Base-by-base conservation (phyloP, 2,888 invertebrate genomes). In the Alitta virens region DNA sequence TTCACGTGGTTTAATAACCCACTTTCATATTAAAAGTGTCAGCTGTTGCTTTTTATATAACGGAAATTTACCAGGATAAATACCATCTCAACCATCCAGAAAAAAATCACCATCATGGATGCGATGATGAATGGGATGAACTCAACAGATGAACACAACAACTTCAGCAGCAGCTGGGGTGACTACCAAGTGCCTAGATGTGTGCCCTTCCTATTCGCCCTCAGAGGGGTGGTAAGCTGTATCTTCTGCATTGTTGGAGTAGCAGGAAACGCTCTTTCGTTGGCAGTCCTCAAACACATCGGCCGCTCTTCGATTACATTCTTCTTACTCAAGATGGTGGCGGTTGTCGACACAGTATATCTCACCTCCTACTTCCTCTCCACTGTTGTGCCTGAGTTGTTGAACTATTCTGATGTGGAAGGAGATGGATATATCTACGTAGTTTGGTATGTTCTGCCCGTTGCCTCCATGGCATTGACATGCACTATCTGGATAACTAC, bases 391-490 rank as follows among this genome's bases (percentile, higher is more conserved):
- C 57, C 57, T 18, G 46, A 43, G 27, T 27, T 57, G 21, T 43
- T 57, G 46, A 27, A 46, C 27, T 49, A 27, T 27, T 7, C 12
- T 46, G 27, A 27, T 27, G 26, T 5, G 46, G 49, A 9, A 49
- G 21, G 21, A 5, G 27, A 49, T 18, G 9, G n/a, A n/a, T 57
- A 49, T 26, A 43, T 27, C 14, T 57, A 57, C 23, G 18, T 57
- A 9, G 46, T 57, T 2, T 57, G 46, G 57, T 43, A 27, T 1
- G n/a, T 57, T 16, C 46, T 49, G 23, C 57, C 57, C 9, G 7
- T 57, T 1, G 57, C 57, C 14, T 57, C 57, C 14, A 57, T 57
- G 57, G 33, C 57, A 3, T 26, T 57, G 25, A 57, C 57, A 5
- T 27, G 46, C 49, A 57, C 57, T 3, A 46, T 49, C 26, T 57